Base-by-base conservation (phyloP, 2,797 vertebrate species). In the Cirrhinus molitorella region DNA sequence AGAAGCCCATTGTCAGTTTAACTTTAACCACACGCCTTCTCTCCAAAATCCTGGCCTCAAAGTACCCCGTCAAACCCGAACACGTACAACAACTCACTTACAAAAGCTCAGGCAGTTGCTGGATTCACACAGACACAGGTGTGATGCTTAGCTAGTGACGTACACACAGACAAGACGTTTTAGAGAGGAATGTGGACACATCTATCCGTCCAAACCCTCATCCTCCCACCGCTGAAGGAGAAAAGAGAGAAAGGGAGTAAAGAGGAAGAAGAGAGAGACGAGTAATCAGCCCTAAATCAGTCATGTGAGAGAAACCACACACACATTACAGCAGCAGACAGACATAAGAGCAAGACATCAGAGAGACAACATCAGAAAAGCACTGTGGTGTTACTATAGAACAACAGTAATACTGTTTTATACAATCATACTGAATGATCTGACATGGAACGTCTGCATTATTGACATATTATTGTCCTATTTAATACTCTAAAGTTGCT, bases 221-320 rank as follows among this genome's bases (percentile, higher is more conserved):
- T 43, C 66, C 65, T 71, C 16, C 25, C 70, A 51, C 45, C 11
- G 9, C 10, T 51, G 16, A 51, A 72, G 2, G 16, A 72, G 25
- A 51, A 71, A 49, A 71, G 23, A 71, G 45, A 49, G 68, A 49
- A 71, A 49, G 23, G 51, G 53, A 63, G 43, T 47, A 31, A 72
- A 43, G 16, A 49, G 17, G 63, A 67, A 5, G 51, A 63, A 57
- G 23, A 61, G 71, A 66, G 61, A 57, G 49, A 71, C 34, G 21
- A 65, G 9, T 70, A 55, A 59, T 51, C 25, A 72, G 9, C 70
- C 25, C 28, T 72, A 51, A 49, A 31, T 72, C 45, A 31, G 70
- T 49, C 68, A 51, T 21, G 7, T 25, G n/a, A 45, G 40, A 70
- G 67, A 45, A 70, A 70, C 37, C 66, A 67, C 65, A 43, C 65